These are phyloP conservation scores for Lithophane leautieri DNA, from an alignment of 2,888 invertebrate genomes.

Conservation along the genomic window DNA sequence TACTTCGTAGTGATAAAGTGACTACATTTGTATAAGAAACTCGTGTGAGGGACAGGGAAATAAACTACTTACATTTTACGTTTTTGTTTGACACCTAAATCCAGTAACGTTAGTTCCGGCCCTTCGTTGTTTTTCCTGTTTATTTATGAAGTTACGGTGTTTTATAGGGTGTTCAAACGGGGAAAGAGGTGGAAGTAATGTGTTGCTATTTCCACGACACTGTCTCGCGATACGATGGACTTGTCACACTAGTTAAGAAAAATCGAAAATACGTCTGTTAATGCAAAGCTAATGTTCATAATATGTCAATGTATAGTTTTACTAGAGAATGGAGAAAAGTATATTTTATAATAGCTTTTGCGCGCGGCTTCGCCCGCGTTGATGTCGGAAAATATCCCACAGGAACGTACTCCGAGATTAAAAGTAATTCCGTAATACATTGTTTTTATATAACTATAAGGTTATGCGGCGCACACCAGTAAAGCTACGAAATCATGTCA, in stretches of 20 bases:
- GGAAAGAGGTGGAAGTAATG: not conserved
- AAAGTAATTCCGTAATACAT: too few relatives aligned
- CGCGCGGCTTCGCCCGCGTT: too few relatives aligned
- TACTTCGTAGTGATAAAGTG: slow-evolving; percentile 38
- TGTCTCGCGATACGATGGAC: not conserved
- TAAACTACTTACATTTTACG: slow-evolving; percentile 36
- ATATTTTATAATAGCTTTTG: not conserved
- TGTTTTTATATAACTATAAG: too few relatives aligned
- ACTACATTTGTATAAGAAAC: slow-evolving; percentile 45
- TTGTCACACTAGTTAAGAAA: not conserved
- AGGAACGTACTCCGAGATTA: too few relatives aligned
- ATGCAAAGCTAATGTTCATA: not conserved
- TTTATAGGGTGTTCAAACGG: slow-evolving; percentile 4
- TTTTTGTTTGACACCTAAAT: slow-evolving; percentile 48
- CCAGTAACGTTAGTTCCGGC: slow-evolving; percentile 27
- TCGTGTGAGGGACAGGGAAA: slow-evolving; percentile 26
- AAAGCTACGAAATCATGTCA: too few relatives aligned
- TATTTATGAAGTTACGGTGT: slow-evolving; percentile 16
- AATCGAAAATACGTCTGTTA: not conserved
- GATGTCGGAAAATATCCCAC: too few relatives aligned
- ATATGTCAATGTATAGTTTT: not conserved
- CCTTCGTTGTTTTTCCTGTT: slow-evolving; percentile 13
- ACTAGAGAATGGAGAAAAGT: not conserved
- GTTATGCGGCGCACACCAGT: too few relatives aligned
- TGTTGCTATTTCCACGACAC: not conserved